Conservation (phyloP, 2,113 vertebrate genomes). For the Tupaia chinensis region DNA sequence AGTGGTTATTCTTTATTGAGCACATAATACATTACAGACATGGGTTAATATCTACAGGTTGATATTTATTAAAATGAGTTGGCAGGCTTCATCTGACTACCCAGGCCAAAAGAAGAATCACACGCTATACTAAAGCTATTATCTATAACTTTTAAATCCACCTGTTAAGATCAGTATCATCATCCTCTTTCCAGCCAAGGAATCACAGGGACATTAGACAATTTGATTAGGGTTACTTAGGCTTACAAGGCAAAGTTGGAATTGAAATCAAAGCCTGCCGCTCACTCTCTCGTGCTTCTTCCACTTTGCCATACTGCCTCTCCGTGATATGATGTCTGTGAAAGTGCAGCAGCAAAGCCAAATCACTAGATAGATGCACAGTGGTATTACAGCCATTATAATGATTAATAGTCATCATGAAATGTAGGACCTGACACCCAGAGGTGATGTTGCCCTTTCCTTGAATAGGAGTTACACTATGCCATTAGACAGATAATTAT, state of each 20-base stretch:
- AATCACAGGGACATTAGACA: neutral
- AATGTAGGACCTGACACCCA: slow-evolving; percentile 59
- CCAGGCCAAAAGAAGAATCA: too few relatives aligned
- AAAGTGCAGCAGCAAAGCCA: neutral
- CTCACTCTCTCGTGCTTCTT: neutral
- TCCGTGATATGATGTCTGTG: neutral
- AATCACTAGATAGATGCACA: slow-evolving; percentile 36
- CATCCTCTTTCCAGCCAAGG: neutral
- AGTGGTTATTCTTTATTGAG: neutral
- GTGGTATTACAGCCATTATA: slow-evolving; percentile 30
- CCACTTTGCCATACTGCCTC: neutral
- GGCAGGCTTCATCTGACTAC: too few relatives aligned
- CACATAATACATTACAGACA: neutral
- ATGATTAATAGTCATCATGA: slow-evolving; percentile 66
- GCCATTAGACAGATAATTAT: slow-evolving; percentile 70
- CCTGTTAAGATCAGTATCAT: neutral
- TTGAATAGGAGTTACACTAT: slow-evolving; percentile 51
- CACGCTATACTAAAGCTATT: neutral
- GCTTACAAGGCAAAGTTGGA: neutral
- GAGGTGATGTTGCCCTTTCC: slow-evolving; percentile 72
- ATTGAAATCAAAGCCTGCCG: neutral
- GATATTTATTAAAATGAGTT: too few relatives aligned
- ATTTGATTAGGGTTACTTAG: neutral
- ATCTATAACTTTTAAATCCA: neutral
- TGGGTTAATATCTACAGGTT: too few relatives aligned